Evolutionary conservation across 2,113 vertebrate species (phyloP).

Genomic region (Ictalurus furcatus): DNA sequence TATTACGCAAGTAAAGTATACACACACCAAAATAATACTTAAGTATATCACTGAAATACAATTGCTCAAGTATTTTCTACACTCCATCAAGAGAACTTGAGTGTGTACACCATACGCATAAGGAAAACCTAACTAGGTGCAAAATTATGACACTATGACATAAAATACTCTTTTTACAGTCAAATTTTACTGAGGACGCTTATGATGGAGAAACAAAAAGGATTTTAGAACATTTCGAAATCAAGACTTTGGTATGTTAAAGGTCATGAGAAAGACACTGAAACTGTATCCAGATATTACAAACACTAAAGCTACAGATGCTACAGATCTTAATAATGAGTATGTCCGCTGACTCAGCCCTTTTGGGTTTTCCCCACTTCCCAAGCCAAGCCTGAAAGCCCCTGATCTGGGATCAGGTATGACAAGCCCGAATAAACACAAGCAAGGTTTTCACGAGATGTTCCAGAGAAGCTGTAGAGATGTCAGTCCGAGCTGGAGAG

Average conservation of each 20-base stretch:
- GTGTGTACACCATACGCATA: not conserved
- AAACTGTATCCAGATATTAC: not conserved
- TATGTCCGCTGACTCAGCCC: not conserved
- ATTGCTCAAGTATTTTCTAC: not conserved
- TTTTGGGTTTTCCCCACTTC: conserved; percentile 28
- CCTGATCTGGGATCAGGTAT: conserved; percentile 11
- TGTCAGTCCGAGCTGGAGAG: not conserved
- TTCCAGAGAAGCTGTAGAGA: conserved; percentile 1
- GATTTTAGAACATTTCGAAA: not conserved
- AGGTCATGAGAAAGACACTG: not conserved
- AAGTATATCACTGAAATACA: no score
- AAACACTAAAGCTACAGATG: conserved; percentile 4
- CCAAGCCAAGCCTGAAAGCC: not conserved
- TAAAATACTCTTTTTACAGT: not conserved
- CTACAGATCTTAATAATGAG: not conserved
- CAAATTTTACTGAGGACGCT: not conserved
- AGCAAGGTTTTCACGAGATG: not conserved
- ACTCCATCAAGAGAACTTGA: no score
- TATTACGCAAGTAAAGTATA: not conserved
- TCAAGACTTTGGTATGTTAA: not conserved
- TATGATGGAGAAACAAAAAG: not conserved
- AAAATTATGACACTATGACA: not conserved
- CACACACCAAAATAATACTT: no score
- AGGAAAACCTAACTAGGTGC: not conserved
- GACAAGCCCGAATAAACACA: not conserved